Evolutionary conservation across 1,140 invertebrate genomes (phyloP), one percentile per base, ranked within the genome.

Genomic region (Diprion similis): DNA sequence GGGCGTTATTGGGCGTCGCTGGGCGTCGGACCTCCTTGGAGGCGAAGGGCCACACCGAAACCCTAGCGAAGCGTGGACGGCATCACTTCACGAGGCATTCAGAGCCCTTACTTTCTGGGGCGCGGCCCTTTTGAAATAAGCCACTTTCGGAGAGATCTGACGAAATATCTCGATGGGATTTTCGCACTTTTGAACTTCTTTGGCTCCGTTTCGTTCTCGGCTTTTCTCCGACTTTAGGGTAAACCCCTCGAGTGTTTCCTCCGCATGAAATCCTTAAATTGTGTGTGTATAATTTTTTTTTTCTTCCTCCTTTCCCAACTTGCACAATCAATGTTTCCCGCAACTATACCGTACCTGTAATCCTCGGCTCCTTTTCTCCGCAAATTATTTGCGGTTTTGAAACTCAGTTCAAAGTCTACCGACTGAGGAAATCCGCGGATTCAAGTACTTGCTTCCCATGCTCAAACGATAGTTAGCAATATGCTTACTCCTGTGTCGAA

Each of bases 111-210:
- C 17, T 68, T 68, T 17, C 18, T 13, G 66, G 37, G 37, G 37
- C 11, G 66, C 19, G 79, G 79, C 72, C 13, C 72, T 77, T 87
- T 87, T 86, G 84, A 86, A 84, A 83, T 71, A 45, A 73, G 80
- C 66, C 76, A 74, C 71, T 73, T 66, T 77, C 78, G 81, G 78
- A 72, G 79, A 81, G 73, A 83, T 85, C 81, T 78, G 71, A 84
- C 72, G 71, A 72, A 45, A 68, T 68, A 68, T 68, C 66, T 18
- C 8, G 18, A 68, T 59, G 82, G 85, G 86, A 87, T 83, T 87
- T 87, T 87, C 85, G 86, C 85, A 82, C 84, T 87, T 78, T 87
- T 87, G 82, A 87, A 73, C 81, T 68, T 74, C 72, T 74, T 69
- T 59, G 51, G 51, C 51, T 17, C 24, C 51, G 8, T 17, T 15